phyloP scores from a whole-genome alignment of 1,140 invertebrate species.

The Notospermus geniculatus region DNA sequence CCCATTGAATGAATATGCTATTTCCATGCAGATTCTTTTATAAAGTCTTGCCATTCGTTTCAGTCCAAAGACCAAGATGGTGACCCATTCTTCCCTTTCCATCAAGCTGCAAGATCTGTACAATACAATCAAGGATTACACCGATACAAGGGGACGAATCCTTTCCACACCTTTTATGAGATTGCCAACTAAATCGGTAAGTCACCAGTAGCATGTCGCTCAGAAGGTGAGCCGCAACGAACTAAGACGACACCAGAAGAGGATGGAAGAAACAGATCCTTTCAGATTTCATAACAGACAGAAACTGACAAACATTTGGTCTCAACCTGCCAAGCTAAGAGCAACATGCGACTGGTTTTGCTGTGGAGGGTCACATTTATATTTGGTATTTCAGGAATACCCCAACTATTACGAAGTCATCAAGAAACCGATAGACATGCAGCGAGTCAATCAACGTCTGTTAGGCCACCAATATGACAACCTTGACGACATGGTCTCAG shows the following conservation, averaged over 20 bases:
- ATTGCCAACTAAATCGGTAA: conserved; percentile 78
- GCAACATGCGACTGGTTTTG: too few relatives aligned
- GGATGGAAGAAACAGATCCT: too few relatives aligned
- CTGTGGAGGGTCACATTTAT: conserved; percentile 5
- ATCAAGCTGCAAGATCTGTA: conserved; percentile 84
- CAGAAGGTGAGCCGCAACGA: too few relatives aligned
- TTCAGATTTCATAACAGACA: too few relatives aligned
- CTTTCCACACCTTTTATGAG: conserved; percentile 60
- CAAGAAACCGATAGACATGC: conserved; percentile 95
- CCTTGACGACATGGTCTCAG: conserved; percentile 85
- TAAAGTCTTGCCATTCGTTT: conserved; percentile 9
- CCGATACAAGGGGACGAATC: conserved; percentile 55
- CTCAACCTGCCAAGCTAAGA: too few relatives aligned
- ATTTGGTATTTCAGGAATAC: conserved; percentile 69
- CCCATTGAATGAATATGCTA: too few relatives aligned
- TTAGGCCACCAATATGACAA: conserved; percentile 75
- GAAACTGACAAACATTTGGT: too few relatives aligned
- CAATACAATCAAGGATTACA: conserved; percentile 83
- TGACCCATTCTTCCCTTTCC: conserved; percentile 36
- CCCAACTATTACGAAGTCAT: conserved; percentile 98
- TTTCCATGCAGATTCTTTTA: not conserved
- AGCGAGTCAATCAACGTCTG: conserved; percentile 86
- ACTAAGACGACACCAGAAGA: too few relatives aligned
- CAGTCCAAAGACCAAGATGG: conserved; percentile 27
- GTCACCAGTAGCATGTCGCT: too few relatives aligned